Evolutionary conservation across 2,797 vertebrate genomes (phyloP), one percentile per base, ranked within the genome.

Genomic region (Trachops cirrhosus): DNA sequence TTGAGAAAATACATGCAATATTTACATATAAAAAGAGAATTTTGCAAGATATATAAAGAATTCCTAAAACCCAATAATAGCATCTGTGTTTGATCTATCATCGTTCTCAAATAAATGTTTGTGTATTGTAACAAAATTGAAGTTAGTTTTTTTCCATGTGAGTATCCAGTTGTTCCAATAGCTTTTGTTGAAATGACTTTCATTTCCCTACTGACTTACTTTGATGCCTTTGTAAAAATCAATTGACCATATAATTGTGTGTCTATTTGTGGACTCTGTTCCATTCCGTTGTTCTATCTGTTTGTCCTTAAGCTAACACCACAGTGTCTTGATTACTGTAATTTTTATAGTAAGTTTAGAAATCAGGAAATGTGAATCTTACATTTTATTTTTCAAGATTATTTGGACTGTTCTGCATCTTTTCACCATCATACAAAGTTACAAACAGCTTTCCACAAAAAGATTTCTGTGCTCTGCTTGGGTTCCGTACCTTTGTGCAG

Each of bases 321-420:
- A 67, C 9, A 78, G 57, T 89, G 32, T 85, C 67, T 80, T 94
- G 59, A 80, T 91, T 91, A 62, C 41, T 80, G 5, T 95, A 88
- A 79, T 21, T 84, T 85, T 86, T 71, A 85, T 68, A 79, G 12
- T 73, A 79, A 86, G 68, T 41, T 96, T 92, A 73, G 68, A 92
- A 88, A 91, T 48, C 8, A 87, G n/a, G 24, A 64, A 74, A 50
- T 50, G 21, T 54, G 71, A 95, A 44, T 95, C 21, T 21, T 67
- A 32, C 62, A 82, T 94, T n/a, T 85, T 89, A 80, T 71, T 78
- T 93, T 89, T 91, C 62, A 96, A 92, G 73, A 85, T 71, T 54
- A 75, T 68, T 92, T 86, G 89, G 34, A 9, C 7, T 73, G 44
- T 88, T 93, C 29, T 88, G 21, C 3, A 11, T 44, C 5, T 15